Evolutionary conservation across 2,797 vertebrate genomes (phyloP), one percentile per base, ranked within the genome.

Genomic region (Erpetoichthys calabaricus): DNA sequence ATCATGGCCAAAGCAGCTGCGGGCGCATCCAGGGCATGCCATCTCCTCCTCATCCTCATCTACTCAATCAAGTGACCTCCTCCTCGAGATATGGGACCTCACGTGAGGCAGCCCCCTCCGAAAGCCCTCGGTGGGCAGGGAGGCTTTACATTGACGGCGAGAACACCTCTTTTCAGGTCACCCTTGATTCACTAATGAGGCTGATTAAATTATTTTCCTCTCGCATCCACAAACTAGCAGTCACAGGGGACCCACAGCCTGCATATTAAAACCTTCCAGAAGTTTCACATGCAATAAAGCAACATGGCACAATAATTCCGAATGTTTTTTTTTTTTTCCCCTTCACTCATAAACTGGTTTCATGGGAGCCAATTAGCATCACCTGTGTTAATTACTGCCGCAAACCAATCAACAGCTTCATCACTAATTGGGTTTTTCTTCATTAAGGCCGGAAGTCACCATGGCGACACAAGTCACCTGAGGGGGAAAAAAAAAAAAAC

Each of bases 371-470:
- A 89, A 94, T 96, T 94, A 96, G 89, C 90, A 91, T 94, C 88
- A 94, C 91, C 91, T 93, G 90, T 92, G 92, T 93, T 96, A 94
- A 94, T 96, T 93, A 94, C 87, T 87, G 88, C 86, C 89, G 89
- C 90, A 89, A 94, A 91, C 91, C 91, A 96, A 94, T 94, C 91
- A 94, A 90, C 80, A 82, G 90, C 86, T 90, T 85, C 82, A 84
- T 85, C 85, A 72, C 91, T 96, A 94, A 94, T 93, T 94, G 92
- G 91, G 84, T 89, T 89, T 76, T 89, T 91, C 89, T 90, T 92
- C 91, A 91, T 92, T 93, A 90, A 89, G 90, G 85, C 87, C 84
- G 75, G 80, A 88, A 87, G 86, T 89, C 86, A 82, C 90, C 87
- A 90, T 92, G 87, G 89, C 88, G 87, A 89, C 85, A 88, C 87